Evolutionary conservation across 2,113 vertebrate species (phyloP).

Genomic region (Psophia crepitans): DNA sequence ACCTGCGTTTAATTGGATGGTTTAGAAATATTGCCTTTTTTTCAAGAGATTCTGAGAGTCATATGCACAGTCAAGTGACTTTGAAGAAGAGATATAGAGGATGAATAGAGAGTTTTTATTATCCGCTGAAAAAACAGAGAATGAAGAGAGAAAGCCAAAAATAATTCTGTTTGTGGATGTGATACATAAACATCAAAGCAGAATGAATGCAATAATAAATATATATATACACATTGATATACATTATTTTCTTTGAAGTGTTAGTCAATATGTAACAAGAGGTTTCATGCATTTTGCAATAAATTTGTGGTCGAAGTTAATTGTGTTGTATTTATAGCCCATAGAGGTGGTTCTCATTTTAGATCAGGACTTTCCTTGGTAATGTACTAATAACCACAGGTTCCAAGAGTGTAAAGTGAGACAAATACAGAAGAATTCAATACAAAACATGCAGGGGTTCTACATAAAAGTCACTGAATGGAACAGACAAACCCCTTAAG

Average conservation of each 20-base stretch:
- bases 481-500: slow-evolving; percentile 55
- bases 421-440: slow-evolving; percentile 61
- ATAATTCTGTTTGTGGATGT: background rate
- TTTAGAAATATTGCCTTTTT: slow-evolving; percentile 46
- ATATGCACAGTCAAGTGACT: background rate
- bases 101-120: background rate
- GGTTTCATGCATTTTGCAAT: slow-evolving; percentile 13
- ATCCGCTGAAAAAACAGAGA: slow-evolving; percentile 1
- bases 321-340: slow-evolving; percentile 73
- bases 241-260: background rate
- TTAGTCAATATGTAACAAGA: background rate
- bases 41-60: background rate
- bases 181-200: background rate
- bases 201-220: background rate
- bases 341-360: slow-evolving; percentile 62
- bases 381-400: slow-evolving; percentile 72
- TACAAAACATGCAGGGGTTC: slow-evolving; percentile 67
- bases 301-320: slow-evolving; percentile 61
- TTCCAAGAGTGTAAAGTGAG: slow-evolving; percentile 68
- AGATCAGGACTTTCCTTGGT: slow-evolving; percentile 62
- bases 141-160: background rate
- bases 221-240: background rate
- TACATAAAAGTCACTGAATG: slow-evolving; percentile 65
- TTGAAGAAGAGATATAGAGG: background rate
- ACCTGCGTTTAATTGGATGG: background rate